A percentile compares a stretch with the other conserved stretches of the same genome.
phyloP scores from a whole-genome alignment of 2,797 vertebrate genomes.

The Sebastes minor region DNA sequence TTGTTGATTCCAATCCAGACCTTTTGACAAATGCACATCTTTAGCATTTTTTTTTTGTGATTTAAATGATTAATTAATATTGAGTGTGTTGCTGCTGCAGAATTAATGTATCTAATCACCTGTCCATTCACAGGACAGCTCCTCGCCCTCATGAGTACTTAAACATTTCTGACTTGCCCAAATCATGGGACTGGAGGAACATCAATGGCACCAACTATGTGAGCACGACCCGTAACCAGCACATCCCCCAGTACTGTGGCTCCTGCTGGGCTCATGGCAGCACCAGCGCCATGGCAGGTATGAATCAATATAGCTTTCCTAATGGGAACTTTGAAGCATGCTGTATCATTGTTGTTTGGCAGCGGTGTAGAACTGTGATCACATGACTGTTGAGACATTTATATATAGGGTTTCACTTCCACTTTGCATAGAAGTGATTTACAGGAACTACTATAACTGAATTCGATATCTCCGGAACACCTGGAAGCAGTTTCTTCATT shows the following conservation, averaged over 20 bases:
- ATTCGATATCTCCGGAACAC: no score
- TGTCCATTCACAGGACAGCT: constrained; percentile 73
- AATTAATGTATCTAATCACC: background rate
- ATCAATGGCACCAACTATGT: constrained; percentile 88
- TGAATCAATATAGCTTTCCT: background rate
- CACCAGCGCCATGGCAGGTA: constrained; percentile 96
- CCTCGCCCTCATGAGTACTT: constrained; percentile 89
- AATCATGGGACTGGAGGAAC: constrained; percentile 93
- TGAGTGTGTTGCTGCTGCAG: background rate
- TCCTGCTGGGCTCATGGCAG: constrained; percentile 98
- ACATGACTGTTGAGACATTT: background rate
- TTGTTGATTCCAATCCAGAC: background rate
- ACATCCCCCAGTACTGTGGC: constrained; percentile 98
- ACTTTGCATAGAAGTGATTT: background rate
- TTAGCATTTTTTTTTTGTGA: no score
- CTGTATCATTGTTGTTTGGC: background rate
- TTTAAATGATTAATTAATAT: no score
- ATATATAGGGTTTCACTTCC: constrained; percentile 4
- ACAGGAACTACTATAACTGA: background rate
- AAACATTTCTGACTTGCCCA: constrained; percentile 80
- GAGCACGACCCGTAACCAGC: constrained; percentile 95
- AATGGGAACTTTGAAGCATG: background rate
- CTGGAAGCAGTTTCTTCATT: no score
- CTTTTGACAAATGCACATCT: background rate
- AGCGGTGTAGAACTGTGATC: background rate